These are phyloP conservation scores for Drosophila burlai DNA, from an alignment of 1,140 invertebrate species.

Conservation along the genomic window DNA sequence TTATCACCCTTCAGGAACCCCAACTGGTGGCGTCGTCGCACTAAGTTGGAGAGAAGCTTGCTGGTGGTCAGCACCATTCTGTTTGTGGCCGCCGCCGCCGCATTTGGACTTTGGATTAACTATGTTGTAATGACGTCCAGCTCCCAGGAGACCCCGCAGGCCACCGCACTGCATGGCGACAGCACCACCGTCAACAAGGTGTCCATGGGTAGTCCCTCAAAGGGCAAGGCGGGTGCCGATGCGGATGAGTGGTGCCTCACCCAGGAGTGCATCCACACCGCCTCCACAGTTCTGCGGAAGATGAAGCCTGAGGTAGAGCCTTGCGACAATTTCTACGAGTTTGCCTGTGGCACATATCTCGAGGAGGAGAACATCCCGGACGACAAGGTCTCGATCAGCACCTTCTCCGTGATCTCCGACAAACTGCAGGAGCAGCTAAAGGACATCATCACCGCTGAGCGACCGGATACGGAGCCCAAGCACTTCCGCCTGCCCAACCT, in stretches of 20 bases:
- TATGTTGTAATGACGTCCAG: conserved; percentile 32
- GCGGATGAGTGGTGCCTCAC: conserved; percentile 86
- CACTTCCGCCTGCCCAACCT: conserved; percentile 92
- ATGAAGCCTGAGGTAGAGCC: conserved; percentile 92
- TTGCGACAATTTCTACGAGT: conserved; percentile 95
- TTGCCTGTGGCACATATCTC: conserved; percentile 92
- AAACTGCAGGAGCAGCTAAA: conserved; percentile 92
- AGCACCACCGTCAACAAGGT: conserved; percentile 64
- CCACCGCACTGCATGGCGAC: conserved; percentile 62
- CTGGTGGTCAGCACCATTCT: conserved; percentile 89
- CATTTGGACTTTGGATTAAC: conserved; percentile 88
- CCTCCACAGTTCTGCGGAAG: conserved; percentile 89
- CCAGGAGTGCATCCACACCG: conserved; percentile 90
- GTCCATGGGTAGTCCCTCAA: conserved; percentile 10
- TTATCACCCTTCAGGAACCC: conserved; percentile 88
- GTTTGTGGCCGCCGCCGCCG: conserved; percentile 88
- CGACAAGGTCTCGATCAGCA: conserved; percentile 92
- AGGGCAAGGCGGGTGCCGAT: conserved; percentile 36
- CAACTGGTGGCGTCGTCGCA: conserved; percentile 94
- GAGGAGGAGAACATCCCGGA: conserved; percentile 91
- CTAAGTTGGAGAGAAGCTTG: conserved; percentile 91
- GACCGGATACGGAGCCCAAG: conserved; percentile 88
- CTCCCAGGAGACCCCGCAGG: conserved; percentile 38
- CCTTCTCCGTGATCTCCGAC: conserved; percentile 93
- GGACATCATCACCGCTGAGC: conserved; percentile 90